Conservation (phyloP, 1,140 invertebrate species). For the Drosophila sucinea region DNA sequence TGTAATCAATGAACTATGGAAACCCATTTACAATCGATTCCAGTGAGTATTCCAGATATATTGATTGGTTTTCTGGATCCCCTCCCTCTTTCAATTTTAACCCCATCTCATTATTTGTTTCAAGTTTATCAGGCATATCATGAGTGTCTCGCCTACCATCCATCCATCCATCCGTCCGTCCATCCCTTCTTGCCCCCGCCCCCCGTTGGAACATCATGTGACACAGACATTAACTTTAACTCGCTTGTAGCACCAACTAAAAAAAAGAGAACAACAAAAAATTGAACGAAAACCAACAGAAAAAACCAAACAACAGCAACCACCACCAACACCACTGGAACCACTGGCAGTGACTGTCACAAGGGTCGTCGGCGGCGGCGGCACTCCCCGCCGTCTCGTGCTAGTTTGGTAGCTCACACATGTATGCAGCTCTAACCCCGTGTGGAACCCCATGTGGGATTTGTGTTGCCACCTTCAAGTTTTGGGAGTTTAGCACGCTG, state of each 20-base stretch:
- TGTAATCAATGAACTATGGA: too few relatives aligned
- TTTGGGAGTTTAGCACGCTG: slow-evolving; percentile 24
- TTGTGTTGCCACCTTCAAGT: slow-evolving; percentile 25
- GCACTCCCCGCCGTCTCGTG: slow-evolving; percentile 7
- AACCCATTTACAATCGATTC: background rate
- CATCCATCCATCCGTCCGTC: too few relatives aligned
- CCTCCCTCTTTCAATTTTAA: slow-evolving; percentile 23
- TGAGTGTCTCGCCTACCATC: slow-evolving; percentile 1
- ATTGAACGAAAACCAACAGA: background rate
- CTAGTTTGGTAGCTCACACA: slow-evolving; percentile 25
- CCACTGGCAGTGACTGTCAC: slow-evolving; percentile 22
- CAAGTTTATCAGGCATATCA: slow-evolving; percentile 41
- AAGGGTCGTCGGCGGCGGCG: slow-evolving; percentile 19
- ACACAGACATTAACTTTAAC: slow-evolving; percentile 44
- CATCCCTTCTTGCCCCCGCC: background rate
- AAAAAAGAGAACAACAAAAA: slow-evolving; percentile 11
- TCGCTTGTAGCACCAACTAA: slow-evolving; percentile 39
- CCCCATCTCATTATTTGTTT: slow-evolving; percentile 43
- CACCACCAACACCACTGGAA: slow-evolving; percentile 38
- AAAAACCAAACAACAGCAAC: slow-evolving; percentile 22
- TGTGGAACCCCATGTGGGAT: slow-evolving; percentile 32
- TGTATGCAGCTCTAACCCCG: slow-evolving; percentile 16
- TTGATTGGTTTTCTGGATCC: slow-evolving; percentile 29
- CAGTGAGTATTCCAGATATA: slow-evolving; percentile 20
- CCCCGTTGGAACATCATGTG: slow-evolving; percentile 1